Evolutionary conservation across 1,140 invertebrate genomes (phyloP), one percentile per base, ranked within the genome.

Genomic region (Caenorhabditis briggsae): DNA sequence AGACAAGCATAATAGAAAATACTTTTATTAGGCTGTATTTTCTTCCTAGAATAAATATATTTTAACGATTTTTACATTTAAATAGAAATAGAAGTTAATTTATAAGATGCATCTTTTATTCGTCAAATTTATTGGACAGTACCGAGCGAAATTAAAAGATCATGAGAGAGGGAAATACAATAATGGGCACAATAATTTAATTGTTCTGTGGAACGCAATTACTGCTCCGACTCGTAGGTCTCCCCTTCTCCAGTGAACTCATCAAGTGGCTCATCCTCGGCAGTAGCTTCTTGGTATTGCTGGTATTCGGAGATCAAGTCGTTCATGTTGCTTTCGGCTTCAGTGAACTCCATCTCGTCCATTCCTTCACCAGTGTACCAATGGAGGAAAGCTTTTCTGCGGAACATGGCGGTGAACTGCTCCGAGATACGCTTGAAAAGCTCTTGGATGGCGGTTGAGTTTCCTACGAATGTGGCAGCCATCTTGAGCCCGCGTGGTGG

Each of bases 351-450:
- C 94, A 94, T 94, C 89, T 94, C 94, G 88, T 94, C 93, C 94
- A 94, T 94, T 61, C 93, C 93, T 88, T 93, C 93, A 23, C 93
- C 93, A 16, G 93, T 95, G 95, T 96, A 95, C 96, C 96, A 97
- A 94, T 97, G 96, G 86, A 97, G 94, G 95, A 97, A 97, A 92
- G 96, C 89, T 94, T 96, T 96, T 90, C 96, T 94, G 90, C 96
- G 95, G 94, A 97, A 97, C 96, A 97, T 97, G 82, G 96, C 93
- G 11, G 92, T 93, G 89, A 94, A 96, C 89, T 95, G 95, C 89
- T 95, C 95, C 6, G 95, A 95, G 87, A 96, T 95, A 78, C 95
- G 93, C 92, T 95, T 95, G 93, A 96, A 96, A 20, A 96, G 92
- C 90, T 96, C 95, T 92, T 96, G 95, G 87, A 96, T 96, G 5